A percentile compares a stretch with the other conserved stretches of the same genome.
Evolutionary conservation across 2,113 vertebrate species (phyloP).

Genomic region (Brachypteracias leptosomus): DNA sequence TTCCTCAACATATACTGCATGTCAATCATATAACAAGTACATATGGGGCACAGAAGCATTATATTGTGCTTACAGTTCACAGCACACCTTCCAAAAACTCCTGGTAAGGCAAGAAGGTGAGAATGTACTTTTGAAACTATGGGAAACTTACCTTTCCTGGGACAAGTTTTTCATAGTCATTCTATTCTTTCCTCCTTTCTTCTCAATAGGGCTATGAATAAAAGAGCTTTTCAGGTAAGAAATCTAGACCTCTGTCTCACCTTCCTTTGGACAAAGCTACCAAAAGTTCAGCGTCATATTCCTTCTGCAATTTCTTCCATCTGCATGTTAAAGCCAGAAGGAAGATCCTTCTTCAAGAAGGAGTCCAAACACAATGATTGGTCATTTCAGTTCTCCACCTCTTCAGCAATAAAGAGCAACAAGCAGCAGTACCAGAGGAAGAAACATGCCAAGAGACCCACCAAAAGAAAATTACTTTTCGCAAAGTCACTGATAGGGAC

Average conservation of each 20-base stretch:
- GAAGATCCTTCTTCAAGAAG: background rate
- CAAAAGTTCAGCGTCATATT: background rate
- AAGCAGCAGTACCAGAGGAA: background rate
- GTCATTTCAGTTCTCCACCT: background rate
- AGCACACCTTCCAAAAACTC: background rate
- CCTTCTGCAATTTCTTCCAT: background rate
- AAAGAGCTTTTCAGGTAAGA: background rate
- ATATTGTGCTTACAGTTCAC: background rate
- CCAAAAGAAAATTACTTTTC: background rate
- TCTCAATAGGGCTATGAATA: background rate
- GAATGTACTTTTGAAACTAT: background rate
- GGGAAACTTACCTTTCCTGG: background rate
- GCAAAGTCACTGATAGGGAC: background rate
- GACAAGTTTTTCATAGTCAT: background rate
- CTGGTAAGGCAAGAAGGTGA: background rate
- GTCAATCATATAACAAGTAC: background rate
- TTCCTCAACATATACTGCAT: background rate
- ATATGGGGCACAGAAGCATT: background rate
- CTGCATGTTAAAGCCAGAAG: background rate
- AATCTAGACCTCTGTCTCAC: background rate
- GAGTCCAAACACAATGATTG: rapidly evolving
- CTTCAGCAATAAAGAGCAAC: background rate
- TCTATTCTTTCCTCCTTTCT: background rate
- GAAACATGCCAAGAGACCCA: background rate
- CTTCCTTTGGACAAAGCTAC: background rate